These are phyloP conservation scores for Rambutsinella grinnellia DNA, from an alignment of 2,888 invertebrate species.

Conservation along the genomic window DNA sequence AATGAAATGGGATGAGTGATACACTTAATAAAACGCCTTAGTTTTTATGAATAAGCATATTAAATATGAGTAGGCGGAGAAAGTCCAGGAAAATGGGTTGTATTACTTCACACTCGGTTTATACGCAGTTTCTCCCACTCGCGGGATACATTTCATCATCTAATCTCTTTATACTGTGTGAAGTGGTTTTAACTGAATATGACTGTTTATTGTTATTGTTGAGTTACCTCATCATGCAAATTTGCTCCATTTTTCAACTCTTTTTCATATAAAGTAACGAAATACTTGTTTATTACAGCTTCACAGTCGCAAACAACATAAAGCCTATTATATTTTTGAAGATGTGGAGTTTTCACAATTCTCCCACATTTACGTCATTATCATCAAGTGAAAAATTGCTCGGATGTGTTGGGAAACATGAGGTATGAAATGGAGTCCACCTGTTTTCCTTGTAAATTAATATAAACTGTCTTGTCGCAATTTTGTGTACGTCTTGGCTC, in stretches of 20 bases:
- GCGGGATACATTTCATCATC: background rate
- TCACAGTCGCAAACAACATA: too few species aligned
- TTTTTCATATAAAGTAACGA: constrained; percentile 14
- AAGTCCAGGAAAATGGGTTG: background rate
- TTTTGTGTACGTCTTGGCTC: too few species aligned
- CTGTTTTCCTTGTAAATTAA: too few species aligned
- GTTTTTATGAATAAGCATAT: background rate
- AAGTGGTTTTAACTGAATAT: background rate
- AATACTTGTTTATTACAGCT: too few species aligned
- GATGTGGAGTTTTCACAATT: too few species aligned
- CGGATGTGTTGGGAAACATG: too few species aligned
- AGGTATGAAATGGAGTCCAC: too few species aligned
- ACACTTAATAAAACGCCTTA: background rate
- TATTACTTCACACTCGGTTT: background rate
- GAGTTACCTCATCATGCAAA: constrained; percentile 32
- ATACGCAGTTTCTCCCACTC: background rate
- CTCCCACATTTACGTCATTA: too few species aligned
- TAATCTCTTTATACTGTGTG: background rate
- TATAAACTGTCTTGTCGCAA: too few species aligned
- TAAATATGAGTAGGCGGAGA: background rate
- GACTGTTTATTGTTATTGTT: background rate
- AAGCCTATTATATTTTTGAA: too few species aligned
- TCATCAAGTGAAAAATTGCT: too few species aligned
- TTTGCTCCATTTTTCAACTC: constrained; percentile 21
- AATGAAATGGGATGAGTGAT: background rate